Evolutionary conservation across 2,113 vertebrate species (phyloP).

Genomic region (Etia nguti): DNA sequence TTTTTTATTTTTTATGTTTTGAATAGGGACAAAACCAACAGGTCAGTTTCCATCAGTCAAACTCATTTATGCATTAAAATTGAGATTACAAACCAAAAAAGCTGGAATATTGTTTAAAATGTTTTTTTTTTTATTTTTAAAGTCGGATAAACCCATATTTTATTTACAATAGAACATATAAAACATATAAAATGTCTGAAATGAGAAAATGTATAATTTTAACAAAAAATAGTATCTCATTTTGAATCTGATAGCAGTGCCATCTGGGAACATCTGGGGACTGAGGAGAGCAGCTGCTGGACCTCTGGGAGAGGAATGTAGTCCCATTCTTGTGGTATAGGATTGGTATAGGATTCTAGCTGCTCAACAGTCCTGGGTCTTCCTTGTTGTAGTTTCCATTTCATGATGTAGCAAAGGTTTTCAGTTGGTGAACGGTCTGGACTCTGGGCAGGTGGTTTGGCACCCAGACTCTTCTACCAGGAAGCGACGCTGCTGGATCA

Average conservation of each 20-base stretch:
- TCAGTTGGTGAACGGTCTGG: not conserved
- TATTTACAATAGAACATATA: not conserved
- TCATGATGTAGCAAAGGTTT: not conserved
- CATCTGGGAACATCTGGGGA: too few species aligned
- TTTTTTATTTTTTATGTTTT: not conserved
- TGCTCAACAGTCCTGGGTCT: not conserved
- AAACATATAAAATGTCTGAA: not conserved
- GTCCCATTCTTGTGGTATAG: not conserved
- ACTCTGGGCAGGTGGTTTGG: not conserved
- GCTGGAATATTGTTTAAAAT: not conserved
- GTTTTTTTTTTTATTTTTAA: too few species aligned
- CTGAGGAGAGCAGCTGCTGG: too few species aligned
- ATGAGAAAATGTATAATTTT: not conserved
- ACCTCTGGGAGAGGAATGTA: not conserved
- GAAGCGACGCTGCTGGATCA: not conserved
- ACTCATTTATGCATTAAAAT: not conserved
- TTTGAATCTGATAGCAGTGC: too few species aligned
- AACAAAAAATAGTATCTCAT: not conserved
- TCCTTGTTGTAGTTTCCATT: not conserved
- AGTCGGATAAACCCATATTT: not conserved
- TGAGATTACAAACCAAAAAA: not conserved
- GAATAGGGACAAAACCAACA: not conserved
- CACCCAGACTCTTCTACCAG: not conserved
- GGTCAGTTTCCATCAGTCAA: not conserved
- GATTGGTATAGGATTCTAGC: not conserved